phyloP scores from a whole-genome alignment of 2,113 vertebrate species.

The Leptosomus discolor region DNA sequence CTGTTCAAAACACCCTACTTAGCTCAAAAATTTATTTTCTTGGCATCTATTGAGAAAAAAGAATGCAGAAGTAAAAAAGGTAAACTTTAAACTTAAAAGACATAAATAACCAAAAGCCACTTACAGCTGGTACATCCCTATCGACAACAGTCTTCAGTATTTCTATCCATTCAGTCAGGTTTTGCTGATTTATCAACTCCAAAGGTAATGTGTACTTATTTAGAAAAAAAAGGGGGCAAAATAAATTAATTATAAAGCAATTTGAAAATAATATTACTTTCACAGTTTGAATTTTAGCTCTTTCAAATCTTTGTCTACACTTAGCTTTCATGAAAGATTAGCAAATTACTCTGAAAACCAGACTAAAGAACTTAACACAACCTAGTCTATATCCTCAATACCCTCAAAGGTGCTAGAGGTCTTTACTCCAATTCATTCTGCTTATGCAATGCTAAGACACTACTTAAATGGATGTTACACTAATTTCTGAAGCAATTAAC shows the following conservation, averaged over 20 bases:
- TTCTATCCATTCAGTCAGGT: conserved; percentile 96
- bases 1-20: background rate
- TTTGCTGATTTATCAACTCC: conserved; percentile 98
- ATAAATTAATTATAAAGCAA: background rate
- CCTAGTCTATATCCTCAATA: background rate
- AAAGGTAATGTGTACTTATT: conserved; percentile 90
- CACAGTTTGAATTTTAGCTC: background rate
- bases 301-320: background rate
- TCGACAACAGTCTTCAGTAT: conserved; percentile 97
- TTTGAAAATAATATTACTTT: background rate
- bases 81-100: background rate
- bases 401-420: background rate
- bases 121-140: conserved; percentile 94
- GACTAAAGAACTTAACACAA: background rate
- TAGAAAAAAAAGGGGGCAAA: background rate
- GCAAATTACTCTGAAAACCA: background rate
- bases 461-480: background rate
- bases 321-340: background rate
- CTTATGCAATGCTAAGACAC: background rate
- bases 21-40: background rate
- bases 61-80: background rate
- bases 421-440: background rate
- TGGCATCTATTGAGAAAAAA: background rate
- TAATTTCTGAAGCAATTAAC: background rate
- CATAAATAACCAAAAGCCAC: conserved; percentile 32